Evolutionary conservation across 2,888 invertebrate species (phyloP), one percentile per base, ranked within the genome.

Genomic region (Caenorhabditis sp.): DNA sequence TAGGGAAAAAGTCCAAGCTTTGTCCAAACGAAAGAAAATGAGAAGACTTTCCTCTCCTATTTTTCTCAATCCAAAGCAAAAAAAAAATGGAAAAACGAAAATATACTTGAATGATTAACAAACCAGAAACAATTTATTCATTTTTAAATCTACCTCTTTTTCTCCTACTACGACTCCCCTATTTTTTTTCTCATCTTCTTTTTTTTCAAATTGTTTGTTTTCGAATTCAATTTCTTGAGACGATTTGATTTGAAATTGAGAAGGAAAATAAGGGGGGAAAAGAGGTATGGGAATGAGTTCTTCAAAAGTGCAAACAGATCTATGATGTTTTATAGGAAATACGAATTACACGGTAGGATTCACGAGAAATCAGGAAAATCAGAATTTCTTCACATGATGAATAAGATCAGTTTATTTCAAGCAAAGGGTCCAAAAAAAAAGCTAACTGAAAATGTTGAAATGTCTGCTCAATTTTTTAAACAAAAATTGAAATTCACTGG

Each of bases 111-210:
- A 52, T 52, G 52, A 10, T 23, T 52, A 52, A 52, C 52, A 52
- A 52, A 52, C 52, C 52, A 52, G 52, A 52, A 52, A 52, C 20
- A 23, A 52, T 52, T 23, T 52, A 23, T 23, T 52, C 52, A 43
- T 43, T 43, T 43, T 43, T 14, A 43, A 43, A 43, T 43, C 43
- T 43, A 43, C 43, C 43, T 43, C 43, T 43, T 43, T 43, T 43
- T 43, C 43, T 43, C 7, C 43, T 43, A 7, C 14, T 43, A 5
- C 4, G 4, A 7, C 31, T 31, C 43, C 43, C 36, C 36, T 36
- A 36, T 36, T 43, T 43, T 3, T 43, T 31, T 31, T 31, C 31
- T 31, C 31, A 31, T 31, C 31, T 31, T 31, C 31, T 31, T 31
- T 31, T 31, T 31, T 31, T 31, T 31, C 31, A 43, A 43, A 43